Percentiles rank a stretch among this genome's conserved stretches.
Evolutionary conservation across 2,797 vertebrate species (phyloP).

Genomic region (Sebastolobus altivelis): DNA sequence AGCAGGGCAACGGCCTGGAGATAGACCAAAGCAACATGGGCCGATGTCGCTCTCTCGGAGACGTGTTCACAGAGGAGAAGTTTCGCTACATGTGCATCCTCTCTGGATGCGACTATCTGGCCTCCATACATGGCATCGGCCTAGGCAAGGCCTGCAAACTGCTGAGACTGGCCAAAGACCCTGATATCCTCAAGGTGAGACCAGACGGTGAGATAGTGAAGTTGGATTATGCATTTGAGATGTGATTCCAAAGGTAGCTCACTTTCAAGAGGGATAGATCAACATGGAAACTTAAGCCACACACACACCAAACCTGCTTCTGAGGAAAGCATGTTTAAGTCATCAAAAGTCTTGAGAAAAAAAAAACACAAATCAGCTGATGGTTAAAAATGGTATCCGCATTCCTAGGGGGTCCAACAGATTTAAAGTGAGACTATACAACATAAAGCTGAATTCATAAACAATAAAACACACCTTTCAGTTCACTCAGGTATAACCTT

Average conservation of each 20-base stretch:
- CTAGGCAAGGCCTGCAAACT: constrained; percentile 96
- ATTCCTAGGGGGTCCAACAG: no score
- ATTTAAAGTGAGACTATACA: neutral
- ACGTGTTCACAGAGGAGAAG: constrained; percentile 96
- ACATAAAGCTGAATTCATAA: neutral
- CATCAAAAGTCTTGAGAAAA: neutral
- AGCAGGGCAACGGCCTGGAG: constrained; percentile 94
- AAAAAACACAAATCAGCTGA: neutral
- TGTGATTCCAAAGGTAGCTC: neutral
- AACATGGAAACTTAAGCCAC: neutral
- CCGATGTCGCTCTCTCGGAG: constrained; percentile 92
- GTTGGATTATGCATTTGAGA: neutral
- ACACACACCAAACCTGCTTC: neutral
- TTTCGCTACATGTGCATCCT: constrained; percentile 99
- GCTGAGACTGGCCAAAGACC: constrained; percentile 92
- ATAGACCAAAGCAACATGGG: constrained; percentile 92
- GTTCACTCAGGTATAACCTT: neutral
- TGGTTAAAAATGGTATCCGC: neutral
- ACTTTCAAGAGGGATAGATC: neutral
- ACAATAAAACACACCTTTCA: neutral
- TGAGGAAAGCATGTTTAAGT: neutral
- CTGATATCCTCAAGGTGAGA: constrained; percentile 94
- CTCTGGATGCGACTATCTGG: constrained; percentile 95
- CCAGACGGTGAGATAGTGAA: neutral
- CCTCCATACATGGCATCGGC: constrained; percentile 95